Evolutionary conservation across 2,113 vertebrate species (phyloP).

Genomic region (Cephalopterus ornatus): DNA sequence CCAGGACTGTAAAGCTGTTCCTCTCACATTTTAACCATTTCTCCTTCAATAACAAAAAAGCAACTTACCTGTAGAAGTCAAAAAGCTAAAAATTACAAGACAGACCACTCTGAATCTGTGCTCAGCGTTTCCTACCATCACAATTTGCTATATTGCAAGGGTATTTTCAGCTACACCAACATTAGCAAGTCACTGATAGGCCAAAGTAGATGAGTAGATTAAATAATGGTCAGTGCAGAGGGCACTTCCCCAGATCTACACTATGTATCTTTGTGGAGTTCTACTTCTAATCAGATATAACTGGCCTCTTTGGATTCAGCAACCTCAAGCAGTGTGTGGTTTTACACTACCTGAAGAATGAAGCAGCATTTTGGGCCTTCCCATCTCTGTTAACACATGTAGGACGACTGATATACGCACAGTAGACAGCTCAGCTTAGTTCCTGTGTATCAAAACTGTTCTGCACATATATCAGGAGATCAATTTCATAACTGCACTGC

Average conservation of each 20-base stretch:
- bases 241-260: rapidly evolving
- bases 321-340: neutral
- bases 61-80: neutral
- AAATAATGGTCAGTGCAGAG: neutral
- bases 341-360: neutral
- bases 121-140: neutral
- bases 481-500: neutral
- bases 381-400: neutral
- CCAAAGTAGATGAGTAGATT: neutral
- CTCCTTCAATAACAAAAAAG: neutral
- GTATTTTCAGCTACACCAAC: neutral
- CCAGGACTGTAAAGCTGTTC: neutral
- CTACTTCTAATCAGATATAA: neutral
- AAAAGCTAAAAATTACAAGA: neutral
- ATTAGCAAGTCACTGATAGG: neutral
- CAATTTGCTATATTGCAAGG: neutral
- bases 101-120: neutral
- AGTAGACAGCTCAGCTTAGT: neutral
- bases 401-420: rapidly evolving
- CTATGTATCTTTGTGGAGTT: neutral
- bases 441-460: neutral
- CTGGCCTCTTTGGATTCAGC: neutral
- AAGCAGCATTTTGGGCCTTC: neutral
- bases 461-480: neutral
- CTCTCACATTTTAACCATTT: neutral